Conservation (phyloP, 1,140 invertebrate genomes). For the Penaeus indicus region DNA sequence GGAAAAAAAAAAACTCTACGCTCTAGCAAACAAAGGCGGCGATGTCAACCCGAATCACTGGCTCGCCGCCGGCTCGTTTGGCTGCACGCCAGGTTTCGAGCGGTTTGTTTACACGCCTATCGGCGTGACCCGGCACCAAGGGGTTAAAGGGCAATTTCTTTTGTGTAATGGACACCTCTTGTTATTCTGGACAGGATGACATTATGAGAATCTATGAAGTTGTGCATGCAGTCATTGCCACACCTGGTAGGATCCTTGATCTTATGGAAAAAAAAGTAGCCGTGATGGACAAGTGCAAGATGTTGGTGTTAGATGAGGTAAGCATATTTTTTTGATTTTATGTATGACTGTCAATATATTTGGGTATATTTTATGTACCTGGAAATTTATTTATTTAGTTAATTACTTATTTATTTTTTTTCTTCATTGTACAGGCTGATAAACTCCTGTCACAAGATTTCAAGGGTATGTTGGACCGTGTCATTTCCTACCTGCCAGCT, state of each 20-base stretch:
- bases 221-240: slow-evolving; percentile 99
- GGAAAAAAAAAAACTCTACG: no score
- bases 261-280: slow-evolving; percentile 99
- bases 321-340: background rate
- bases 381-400: slow-evolving; percentile 53
- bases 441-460: slow-evolving; percentile 99
- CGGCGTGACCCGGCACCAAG: no score
- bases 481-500: slow-evolving; percentile 92
- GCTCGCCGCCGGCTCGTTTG: no score
- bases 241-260: slow-evolving; percentile 98
- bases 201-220: slow-evolving; percentile 98
- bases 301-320: slow-evolving; percentile 94
- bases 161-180: background rate
- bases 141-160: background rate
- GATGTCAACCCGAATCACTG: no score
- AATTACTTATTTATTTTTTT: background rate
- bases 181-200: slow-evolving; percentile 82
- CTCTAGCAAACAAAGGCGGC: no score
- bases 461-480: slow-evolving; percentile 97
- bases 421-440: slow-evolving; percentile 79
- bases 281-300: slow-evolving; percentile 94
- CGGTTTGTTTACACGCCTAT: no score
- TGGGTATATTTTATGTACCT: background rate
- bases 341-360: background rate
- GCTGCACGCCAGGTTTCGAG: no score